Percentiles rank a stretch among this genome's conserved stretches.
Evolutionary conservation across 2,888 invertebrate species (phyloP).

Genomic region (Busseola fusca): DNA sequence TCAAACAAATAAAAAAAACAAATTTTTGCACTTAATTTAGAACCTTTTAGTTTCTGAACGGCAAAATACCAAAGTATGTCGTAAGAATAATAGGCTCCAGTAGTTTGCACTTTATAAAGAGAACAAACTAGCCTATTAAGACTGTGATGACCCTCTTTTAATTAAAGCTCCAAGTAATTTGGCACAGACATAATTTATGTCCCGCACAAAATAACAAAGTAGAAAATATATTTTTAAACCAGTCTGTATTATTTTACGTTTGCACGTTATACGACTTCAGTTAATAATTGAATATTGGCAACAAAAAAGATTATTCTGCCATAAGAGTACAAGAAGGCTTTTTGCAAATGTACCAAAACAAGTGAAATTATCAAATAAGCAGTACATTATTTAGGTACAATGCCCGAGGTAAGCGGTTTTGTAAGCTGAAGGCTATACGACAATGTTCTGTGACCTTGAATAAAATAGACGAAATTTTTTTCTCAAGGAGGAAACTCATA

Average conservation of each 20-base stretch:
- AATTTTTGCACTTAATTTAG: background rate
- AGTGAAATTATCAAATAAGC: constrained; percentile 41
- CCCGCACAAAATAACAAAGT: constrained; percentile 38
- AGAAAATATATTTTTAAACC: constrained; percentile 24
- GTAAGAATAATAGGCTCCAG: constrained; percentile 1
- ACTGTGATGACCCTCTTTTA: constrained; percentile 48
- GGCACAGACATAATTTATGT: constrained; percentile 47
- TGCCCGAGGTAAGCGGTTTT: constrained; percentile 44
- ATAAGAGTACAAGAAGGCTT: constrained; percentile 51
- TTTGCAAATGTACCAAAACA: constrained; percentile 45
- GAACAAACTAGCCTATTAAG: constrained; percentile 48
- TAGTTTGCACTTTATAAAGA: constrained; percentile 12
- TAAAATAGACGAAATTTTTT: constrained; percentile 42
- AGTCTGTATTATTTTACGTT: constrained; percentile 36
- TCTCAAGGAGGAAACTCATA: constrained; percentile 37
- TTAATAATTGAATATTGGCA: constrained; percentile 41
- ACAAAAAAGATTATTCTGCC: constrained; percentile 43
- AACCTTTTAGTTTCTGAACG: background rate
- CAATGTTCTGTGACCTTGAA: constrained; percentile 37
- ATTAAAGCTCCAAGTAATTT: constrained; percentile 52
- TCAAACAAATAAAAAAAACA: background rate
- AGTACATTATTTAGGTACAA: constrained; percentile 36
- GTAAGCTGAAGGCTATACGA: constrained; percentile 37
- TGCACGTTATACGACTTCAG: constrained; percentile 10
- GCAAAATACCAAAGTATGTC: background rate